Percentiles rank a stretch among this genome's conserved stretches.
Evolutionary conservation across 2,888 invertebrate species (phyloP).

Genomic region (Stenichneumon culpator): DNA sequence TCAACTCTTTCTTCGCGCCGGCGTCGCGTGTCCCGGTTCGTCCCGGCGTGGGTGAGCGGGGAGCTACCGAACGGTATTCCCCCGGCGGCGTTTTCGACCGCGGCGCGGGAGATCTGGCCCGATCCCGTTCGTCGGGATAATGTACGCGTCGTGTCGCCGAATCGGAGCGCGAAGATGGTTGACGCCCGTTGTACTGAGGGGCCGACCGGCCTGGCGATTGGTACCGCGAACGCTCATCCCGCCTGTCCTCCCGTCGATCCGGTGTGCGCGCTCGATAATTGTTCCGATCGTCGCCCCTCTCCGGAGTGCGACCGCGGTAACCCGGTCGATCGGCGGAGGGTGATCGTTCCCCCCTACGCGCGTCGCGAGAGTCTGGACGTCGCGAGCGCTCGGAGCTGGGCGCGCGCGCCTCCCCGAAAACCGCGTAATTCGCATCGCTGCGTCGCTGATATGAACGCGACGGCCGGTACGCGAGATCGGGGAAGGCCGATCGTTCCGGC

Average conservation of each 20-base stretch:
- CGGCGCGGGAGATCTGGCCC: neutral
- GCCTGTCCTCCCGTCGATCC: too few relatives aligned
- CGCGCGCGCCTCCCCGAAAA: neutral
- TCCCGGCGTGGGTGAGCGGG: neutral
- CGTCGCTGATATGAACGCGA: neutral
- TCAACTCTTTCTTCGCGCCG: neutral
- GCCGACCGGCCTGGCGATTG: too few relatives aligned
- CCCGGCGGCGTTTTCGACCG: too few relatives aligned
- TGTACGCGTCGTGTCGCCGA: neutral
- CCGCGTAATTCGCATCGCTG: neutral
- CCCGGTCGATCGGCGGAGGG: too few relatives aligned
- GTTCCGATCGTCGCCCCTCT: too few relatives aligned
- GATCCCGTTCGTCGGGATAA: neutral
- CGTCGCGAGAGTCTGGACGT: neutral
- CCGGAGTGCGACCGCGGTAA: too few relatives aligned
- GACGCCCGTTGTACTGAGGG: too few relatives aligned
- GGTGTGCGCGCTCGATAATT: too few relatives aligned
- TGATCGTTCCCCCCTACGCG: neutral
- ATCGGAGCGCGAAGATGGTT: neutral
- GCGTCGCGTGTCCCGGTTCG: neutral
- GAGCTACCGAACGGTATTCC: neutral
- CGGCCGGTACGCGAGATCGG: constrained; percentile 9
- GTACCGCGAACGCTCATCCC: too few relatives aligned
- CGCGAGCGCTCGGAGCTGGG: neutral
- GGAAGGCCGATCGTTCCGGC: neutral